A percentile compares a stretch with the other conserved stretches of the same genome.
These are phyloP conservation scores for Hydractinia symbiolongicarpus DNA, from an alignment of 30 jellyfish, hydroid and myxozoan species.

Conservation along the genomic window DNA sequence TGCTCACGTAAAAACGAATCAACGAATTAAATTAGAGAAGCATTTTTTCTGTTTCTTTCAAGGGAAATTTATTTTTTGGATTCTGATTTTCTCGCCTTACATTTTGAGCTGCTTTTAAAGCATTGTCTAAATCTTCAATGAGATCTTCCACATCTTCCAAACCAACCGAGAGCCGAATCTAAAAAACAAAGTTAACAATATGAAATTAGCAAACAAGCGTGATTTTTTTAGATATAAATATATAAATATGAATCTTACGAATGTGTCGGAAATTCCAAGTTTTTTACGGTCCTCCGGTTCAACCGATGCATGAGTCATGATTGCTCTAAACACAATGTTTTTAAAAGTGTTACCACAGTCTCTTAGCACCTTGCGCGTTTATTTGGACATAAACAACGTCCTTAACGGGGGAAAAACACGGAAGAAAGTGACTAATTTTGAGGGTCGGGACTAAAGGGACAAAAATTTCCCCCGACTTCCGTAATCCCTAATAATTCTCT, in stretches of 20 bases:
- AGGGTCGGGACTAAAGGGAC: background rate
- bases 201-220: background rate
- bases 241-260: constrained; percentile 42
- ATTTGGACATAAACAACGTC: background rate
- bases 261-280: constrained; percentile 94
- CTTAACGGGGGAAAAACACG: background rate
- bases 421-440: background rate
- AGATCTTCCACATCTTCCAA: constrained; percentile 89
- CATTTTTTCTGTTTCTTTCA: too few species aligned
- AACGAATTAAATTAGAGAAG: too few species aligned
- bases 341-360: background rate
- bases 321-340: constrained; percentile 36
- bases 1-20: too few species aligned
- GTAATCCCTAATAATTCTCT: too few species aligned
- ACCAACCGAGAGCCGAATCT: constrained; percentile 97
- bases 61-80: too few species aligned
- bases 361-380: background rate
- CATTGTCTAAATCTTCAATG: constrained; percentile 85
- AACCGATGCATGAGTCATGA: constrained; percentile 99
- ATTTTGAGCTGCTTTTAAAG: constrained; percentile 68
- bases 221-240: background rate
- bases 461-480: too few species aligned
- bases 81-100: too few species aligned
- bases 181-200: constrained; percentile 3
- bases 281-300: constrained; percentile 84